Evolutionary conservation across 2,797 vertebrate species (phyloP).

Genomic region (Myripristis jacobus): DNA sequence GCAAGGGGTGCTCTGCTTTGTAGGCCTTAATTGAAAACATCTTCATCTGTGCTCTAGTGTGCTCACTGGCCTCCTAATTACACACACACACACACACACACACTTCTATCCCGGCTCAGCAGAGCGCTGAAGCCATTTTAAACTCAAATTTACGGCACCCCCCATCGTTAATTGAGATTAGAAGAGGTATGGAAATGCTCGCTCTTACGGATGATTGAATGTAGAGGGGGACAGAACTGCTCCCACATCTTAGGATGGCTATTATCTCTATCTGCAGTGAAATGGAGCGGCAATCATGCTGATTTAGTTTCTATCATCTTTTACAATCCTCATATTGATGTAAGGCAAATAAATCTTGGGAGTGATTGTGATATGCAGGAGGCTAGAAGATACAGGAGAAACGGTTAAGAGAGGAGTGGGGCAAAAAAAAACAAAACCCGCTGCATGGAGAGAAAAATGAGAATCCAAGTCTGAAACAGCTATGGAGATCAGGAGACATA

Average conservation of each 20-base stretch:
- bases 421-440: constrained; percentile 6
- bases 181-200: constrained; percentile 46
- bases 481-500: constrained; percentile 5
- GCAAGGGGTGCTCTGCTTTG: constrained; percentile 56
- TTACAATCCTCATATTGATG: constrained; percentile 26
- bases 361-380: neutral
- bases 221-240: constrained; percentile 19
- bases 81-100: constrained; percentile 55
- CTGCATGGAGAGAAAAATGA: neutral
- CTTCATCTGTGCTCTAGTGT: constrained; percentile 44
- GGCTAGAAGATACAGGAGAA: constrained; percentile 7
- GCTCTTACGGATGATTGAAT: constrained; percentile 38
- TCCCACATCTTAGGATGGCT: constrained; percentile 19
- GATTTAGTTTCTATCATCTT: constrained; percentile 26
- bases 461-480: neutral
- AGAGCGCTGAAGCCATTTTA: constrained; percentile 53
- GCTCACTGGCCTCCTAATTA: constrained; percentile 61
- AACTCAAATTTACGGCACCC: constrained; percentile 57
- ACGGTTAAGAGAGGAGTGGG: neutral
- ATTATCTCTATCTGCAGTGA: constrained; percentile 2
- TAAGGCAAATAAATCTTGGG: constrained; percentile 27
- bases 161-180: constrained; percentile 54
- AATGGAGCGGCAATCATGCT: constrained; percentile 3
- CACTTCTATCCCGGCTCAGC: constrained; percentile 45
- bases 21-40: constrained; percentile 70